phyloP scores from a whole-genome alignment of 2,113 vertebrate genomes.

The Oreocharis arfaki region DNA sequence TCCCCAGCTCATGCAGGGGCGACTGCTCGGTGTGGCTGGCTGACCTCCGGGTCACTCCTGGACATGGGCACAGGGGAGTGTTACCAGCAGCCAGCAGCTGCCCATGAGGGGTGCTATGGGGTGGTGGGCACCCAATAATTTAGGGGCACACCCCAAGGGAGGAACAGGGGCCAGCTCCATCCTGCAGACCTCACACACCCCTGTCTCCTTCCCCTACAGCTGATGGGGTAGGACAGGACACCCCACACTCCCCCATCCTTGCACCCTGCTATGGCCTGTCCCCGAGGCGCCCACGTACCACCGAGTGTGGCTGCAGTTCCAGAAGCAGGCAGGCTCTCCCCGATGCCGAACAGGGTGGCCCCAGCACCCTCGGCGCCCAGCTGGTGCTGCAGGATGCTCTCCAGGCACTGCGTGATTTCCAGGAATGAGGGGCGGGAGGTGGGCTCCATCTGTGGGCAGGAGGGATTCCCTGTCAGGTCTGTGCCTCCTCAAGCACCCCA shows the following conservation, averaged over 20 bases:
- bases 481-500: background rate
- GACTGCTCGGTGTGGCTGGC: background rate
- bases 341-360: fast-evolving
- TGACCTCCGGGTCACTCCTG: background rate
- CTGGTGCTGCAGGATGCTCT: slow-evolving; percentile 74
- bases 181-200: background rate
- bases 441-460: slow-evolving; percentile 78
- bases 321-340: background rate
- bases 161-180: background rate
- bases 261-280: background rate
- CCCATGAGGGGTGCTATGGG: fast-evolving
- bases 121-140: background rate
- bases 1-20: background rate
- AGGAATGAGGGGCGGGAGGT: slow-evolving; percentile 77
- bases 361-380: background rate
- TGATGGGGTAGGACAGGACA: background rate
- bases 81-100: background rate
- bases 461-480: background rate
- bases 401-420: slow-evolving; percentile 81
- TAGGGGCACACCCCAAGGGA: fast-evolving
- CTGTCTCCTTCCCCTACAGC: background rate
- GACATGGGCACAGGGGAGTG: background rate
- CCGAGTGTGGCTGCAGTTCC: fast-evolving
- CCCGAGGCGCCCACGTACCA: background rate
- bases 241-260: background rate